A percentile compares a stretch with the other conserved stretches of the same genome.
phyloP scores from a whole-genome alignment of 2,113 vertebrate species.

The Poeciliopsis retropinna region DNA sequence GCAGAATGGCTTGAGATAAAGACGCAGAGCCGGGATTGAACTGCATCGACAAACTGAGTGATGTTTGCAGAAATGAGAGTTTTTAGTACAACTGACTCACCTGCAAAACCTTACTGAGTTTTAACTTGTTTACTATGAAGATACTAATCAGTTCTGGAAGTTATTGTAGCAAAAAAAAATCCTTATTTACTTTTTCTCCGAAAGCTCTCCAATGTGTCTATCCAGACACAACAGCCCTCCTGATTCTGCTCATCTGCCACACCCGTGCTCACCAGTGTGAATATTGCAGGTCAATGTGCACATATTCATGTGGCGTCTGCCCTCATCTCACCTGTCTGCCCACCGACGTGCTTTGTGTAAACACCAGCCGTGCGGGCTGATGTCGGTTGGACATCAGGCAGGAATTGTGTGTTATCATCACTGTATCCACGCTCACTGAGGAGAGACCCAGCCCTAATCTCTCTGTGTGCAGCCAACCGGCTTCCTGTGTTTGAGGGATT shows the following conservation, averaged over 20 bases:
- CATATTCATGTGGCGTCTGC: conserved; percentile 41
- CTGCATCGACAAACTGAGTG: background rate
- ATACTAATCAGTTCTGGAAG: background rate
- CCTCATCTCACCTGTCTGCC: conserved; percentile 1
- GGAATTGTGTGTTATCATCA: background rate
- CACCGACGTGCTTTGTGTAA: background rate
- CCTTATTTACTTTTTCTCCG: background rate
- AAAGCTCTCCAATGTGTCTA: background rate
- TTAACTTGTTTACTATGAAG: background rate
- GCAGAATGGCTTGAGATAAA: background rate
- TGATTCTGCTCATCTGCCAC: conserved; percentile 63
- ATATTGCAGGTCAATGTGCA: conserved; percentile 35
- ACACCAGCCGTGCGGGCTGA: background rate
- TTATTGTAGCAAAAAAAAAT: background rate
- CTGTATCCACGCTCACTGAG: conserved; percentile 11
- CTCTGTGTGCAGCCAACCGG: conserved; percentile 50
- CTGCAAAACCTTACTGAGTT: background rate
- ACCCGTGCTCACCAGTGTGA: conserved; percentile 71
- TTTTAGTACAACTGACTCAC: background rate
- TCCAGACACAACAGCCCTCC: conserved; percentile 45
- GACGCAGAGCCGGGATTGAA: background rate
- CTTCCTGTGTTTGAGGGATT: conserved; percentile 65
- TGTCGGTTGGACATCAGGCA: background rate
- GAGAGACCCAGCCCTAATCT: conserved; percentile 61
- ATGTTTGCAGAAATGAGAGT: background rate